Conservation (phyloP, 2,797 vertebrate species). For the Zenarchopterus dispar region DNA sequence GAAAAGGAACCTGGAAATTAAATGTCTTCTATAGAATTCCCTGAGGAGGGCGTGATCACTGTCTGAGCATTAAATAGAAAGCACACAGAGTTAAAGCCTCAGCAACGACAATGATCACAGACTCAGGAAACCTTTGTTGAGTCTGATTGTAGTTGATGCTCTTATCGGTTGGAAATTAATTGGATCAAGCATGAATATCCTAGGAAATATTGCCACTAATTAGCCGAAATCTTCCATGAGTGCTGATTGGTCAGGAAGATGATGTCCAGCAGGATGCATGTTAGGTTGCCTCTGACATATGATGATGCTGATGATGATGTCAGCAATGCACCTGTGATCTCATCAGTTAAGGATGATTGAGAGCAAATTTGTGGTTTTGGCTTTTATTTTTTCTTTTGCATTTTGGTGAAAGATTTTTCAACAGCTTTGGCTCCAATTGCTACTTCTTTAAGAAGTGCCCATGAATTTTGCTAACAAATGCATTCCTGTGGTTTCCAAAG, state of each 20-base stretch:
- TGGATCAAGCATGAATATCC: constrained; percentile 48
- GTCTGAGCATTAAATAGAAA: constrained; percentile 44
- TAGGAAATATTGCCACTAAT: constrained; percentile 62
- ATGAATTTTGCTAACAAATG: constrained; percentile 35
- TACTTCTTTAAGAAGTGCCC: constrained; percentile 24
- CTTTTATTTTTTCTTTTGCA: not conserved
- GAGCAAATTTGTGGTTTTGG: not conserved
- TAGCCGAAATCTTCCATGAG: constrained; percentile 50
- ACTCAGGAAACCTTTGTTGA: constrained; percentile 42
- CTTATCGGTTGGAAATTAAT: constrained; percentile 55
- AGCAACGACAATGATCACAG: constrained; percentile 54
- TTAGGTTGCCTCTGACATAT: constrained; percentile 45
- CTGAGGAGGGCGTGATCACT: constrained; percentile 38
- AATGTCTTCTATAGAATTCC: constrained; percentile 60
- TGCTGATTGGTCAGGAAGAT: constrained; percentile 44
- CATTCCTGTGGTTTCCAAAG: constrained; percentile 39
- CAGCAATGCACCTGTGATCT: no score
- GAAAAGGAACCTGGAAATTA: constrained; percentile 70
- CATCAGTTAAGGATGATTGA: no score
- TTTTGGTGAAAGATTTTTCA: constrained; percentile 21
- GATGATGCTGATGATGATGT: constrained; percentile 10
- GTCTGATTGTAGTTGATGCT: constrained; percentile 44
- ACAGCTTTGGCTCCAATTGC: constrained; percentile 29
- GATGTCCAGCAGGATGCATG: constrained; percentile 24
- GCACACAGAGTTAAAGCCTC: constrained; percentile 54